Percentiles rank a stretch among this genome's conserved stretches.
Conservation (phyloP, 2,113 vertebrate species). For the Serinus canaria region DNA sequence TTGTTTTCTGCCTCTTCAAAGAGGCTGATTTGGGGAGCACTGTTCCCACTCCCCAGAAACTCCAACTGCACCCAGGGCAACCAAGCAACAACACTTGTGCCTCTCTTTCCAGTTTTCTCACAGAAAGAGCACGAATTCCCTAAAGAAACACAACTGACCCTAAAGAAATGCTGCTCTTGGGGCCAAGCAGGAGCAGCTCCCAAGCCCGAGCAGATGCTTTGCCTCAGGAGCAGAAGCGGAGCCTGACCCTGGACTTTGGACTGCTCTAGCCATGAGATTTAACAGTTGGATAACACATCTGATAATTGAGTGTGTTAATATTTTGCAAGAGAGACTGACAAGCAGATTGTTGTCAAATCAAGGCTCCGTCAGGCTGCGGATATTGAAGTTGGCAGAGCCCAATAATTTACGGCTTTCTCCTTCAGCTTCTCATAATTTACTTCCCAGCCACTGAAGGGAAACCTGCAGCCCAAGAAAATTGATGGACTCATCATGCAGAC, state of each 20-base stretch:
- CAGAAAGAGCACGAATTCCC: background rate
- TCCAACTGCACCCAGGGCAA: rapidly evolving
- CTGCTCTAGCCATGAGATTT: background rate
- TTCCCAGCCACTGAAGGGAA: constrained; percentile 49
- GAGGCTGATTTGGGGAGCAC: background rate
- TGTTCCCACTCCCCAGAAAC: background rate
- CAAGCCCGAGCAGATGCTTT: constrained; percentile 4
- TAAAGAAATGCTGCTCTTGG: background rate
- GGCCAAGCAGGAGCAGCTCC: background rate
- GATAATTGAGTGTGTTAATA: constrained; percentile 47
- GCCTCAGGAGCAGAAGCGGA: background rate
- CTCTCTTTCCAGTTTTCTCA: background rate
- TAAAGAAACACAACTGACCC: background rate
- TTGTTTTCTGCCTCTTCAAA: background rate
- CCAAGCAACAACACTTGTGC: rapidly evolving
- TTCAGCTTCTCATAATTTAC: constrained; percentile 58
- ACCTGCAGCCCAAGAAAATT: constrained; percentile 46
- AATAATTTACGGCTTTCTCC: constrained; percentile 62
- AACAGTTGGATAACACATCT: constrained; percentile 32
- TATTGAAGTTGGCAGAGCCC: constrained; percentile 51
- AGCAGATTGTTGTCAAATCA: constrained; percentile 65
- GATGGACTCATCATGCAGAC: constrained; percentile 42
- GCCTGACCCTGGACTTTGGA: background rate
- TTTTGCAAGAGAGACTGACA: constrained; percentile 63
- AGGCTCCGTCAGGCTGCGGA: constrained; percentile 23